Percentiles rank a stretch among this genome's conserved stretches.
Evolutionary conservation across 2,797 vertebrate species (phyloP).

Genomic region (Lateolabrax maculatus): DNA sequence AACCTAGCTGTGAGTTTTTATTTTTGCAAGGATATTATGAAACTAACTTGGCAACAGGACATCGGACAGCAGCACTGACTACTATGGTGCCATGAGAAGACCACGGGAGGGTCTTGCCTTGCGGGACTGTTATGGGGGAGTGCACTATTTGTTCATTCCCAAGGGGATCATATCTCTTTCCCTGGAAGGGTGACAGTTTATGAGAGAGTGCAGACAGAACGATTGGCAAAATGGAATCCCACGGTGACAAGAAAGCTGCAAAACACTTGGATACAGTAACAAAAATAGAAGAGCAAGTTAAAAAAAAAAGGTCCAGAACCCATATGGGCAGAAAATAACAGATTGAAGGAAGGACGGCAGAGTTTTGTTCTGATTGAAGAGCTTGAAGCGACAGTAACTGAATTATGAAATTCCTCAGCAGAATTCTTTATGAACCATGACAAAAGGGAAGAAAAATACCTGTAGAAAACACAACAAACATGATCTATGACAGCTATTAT

Average conservation of each 20-base stretch:
- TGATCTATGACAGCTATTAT: neutral
- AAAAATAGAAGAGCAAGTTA: slow-evolving; percentile 25
- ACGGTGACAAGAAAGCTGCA: slow-evolving; percentile 25
- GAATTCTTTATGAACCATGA: slow-evolving; percentile 15
- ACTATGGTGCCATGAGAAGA: neutral
- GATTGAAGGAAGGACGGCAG: neutral
- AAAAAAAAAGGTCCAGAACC: slow-evolving; percentile 1
- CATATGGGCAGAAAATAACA: slow-evolving; percentile 2
- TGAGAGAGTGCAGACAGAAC: slow-evolving; percentile 63
- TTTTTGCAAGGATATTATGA: neutral
- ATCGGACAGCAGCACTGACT: slow-evolving; percentile 5
- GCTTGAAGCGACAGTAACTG: slow-evolving; percentile 2
- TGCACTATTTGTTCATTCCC: slow-evolving; percentile 59
- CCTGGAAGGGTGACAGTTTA: slow-evolving; percentile 64
- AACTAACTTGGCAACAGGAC: neutral
- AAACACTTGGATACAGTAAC: slow-evolving; percentile 14
- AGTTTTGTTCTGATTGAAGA: neutral
- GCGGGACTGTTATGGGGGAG: slow-evolving; percentile 36
- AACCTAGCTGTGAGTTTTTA: neutral
- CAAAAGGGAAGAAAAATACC: neutral
- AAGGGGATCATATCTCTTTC: slow-evolving; percentile 78
- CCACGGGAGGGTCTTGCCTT: slow-evolving; percentile 25
- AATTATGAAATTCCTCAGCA: slow-evolving; percentile 18
- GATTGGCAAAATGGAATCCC: slow-evolving; percentile 50
- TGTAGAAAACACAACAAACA: slow-evolving; percentile 13